Conservation (phyloP, 1,140 invertebrate genomes). For the Brachystomella parvula region DNA sequence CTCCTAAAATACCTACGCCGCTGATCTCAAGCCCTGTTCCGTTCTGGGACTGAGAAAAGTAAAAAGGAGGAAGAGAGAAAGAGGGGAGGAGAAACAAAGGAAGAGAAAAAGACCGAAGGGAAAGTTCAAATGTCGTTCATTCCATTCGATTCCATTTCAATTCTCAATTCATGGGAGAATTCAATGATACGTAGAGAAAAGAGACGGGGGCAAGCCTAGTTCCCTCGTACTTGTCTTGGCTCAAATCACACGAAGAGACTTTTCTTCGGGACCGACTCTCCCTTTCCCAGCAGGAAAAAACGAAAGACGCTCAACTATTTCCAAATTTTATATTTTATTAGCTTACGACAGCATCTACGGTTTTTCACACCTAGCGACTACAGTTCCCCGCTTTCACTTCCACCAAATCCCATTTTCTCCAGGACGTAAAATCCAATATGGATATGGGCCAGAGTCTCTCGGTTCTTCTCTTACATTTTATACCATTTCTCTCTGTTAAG, state of each 20-base stretch:
- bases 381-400: no score
- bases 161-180: constrained; percentile 12
- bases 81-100: not conserved
- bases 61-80: not conserved
- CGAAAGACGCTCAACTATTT: no score
- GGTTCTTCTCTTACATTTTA: no score
- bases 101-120: not conserved
- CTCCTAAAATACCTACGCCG: no score
- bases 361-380: no score
- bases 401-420: no score
- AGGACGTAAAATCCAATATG: no score
- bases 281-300: not conserved
- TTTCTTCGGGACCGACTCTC: not conserved
- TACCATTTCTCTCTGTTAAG: no score
- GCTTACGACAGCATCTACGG: no score
- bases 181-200: not conserved
- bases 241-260: not conserved
- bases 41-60: no score
- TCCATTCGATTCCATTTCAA: constrained; percentile 3
- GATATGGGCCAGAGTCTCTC: no score
- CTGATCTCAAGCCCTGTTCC: no score
- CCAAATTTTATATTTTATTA: not conserved
- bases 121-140: constrained; percentile 1
- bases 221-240: not conserved
- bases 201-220: not conserved